Base-by-base conservation (phyloP, 1,140 invertebrate genomes). In the Acromyrmex echinatior region DNA sequence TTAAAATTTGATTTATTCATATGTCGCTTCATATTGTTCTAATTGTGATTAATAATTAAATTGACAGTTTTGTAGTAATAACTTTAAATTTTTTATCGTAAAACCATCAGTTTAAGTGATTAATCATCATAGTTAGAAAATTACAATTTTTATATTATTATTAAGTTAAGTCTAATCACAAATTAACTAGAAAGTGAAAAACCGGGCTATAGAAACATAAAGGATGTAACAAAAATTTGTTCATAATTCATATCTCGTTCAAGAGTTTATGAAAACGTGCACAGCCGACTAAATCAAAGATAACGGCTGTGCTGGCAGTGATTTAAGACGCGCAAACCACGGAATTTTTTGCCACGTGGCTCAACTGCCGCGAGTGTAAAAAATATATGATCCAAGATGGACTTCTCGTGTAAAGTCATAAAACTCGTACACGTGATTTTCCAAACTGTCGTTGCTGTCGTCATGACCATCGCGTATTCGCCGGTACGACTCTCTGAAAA, bases 351-450 rank as follows among this genome's bases (percentile, higher is more conserved):
- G 31, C 21, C 31, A 56, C 56, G 7, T 21, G 21, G 65, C 28
- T 25, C 45, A 25, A 74, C 71, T 82, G 39, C 18, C 66, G 25
- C 39, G 6, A 18, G 49, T 25, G 35, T 7, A 1, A 45, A 87
- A 25, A 45, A 86, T 49, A 45, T 71, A 78, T 21, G 82, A 73
- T 63, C 31, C 74, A 87, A 84, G 86, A 84, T 87, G 80, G 86
- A 87, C 68, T 87, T 87, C 80, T 65, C 82, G 63, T 66, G 80
- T 77, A 62, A 28, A 58, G 68, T 77, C 65, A 21, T 86, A 87
- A 87, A 89, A 86, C 78, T 80, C 51, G 60, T 65, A 77, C 53
- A 65, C 53, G 49, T 65, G 73, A 35, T 53, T 87, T 85, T 89
- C 65, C 65, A 31, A 81, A 88, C 49, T 39, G 31, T 74, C 53